These are phyloP conservation scores for Argya squamiceps DNA, from an alignment of 2,797 vertebrate genomes.

Conservation along the genomic window DNA sequence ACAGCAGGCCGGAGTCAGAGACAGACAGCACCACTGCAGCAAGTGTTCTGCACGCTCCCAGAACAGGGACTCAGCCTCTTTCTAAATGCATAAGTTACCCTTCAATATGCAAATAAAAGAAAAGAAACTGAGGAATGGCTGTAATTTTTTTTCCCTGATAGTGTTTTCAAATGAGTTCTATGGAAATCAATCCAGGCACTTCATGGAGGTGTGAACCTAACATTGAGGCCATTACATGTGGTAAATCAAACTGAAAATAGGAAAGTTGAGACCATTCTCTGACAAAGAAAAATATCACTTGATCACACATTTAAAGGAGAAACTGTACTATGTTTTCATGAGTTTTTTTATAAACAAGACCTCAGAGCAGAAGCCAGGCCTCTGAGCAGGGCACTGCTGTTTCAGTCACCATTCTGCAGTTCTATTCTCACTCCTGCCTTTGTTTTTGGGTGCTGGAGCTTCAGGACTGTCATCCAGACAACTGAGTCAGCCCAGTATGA, in stretches of 20 bases:
- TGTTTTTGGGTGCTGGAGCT: background rate
- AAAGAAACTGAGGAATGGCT: background rate
- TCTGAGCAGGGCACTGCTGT: background rate
- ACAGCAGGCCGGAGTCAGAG: background rate
- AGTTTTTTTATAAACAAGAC: background rate
- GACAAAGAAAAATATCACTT: background rate
- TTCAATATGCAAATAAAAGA: background rate
- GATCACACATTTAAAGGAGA: background rate
- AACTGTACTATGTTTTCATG: background rate
- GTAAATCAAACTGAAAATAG: background rate
- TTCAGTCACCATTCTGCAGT: background rate
- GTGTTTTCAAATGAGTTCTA: background rate
- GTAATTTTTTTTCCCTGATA: background rate
- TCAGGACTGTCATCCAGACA: background rate
- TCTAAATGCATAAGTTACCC: background rate
- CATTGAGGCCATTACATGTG: rapidly evolving
- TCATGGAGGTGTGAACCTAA: background rate
- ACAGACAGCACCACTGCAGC: background rate
- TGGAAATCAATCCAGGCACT: background rate
- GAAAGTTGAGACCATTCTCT: background rate
- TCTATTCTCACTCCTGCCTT: background rate
- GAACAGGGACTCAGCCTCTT: background rate
- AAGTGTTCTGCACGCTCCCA: background rate
- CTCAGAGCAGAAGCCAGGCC: background rate
- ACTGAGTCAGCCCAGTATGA: background rate